A percentile compares a stretch with the other conserved stretches of the same genome.
Evolutionary conservation across 2,888 invertebrate species (phyloP).

Genomic region (Ligdia adustata): DNA sequence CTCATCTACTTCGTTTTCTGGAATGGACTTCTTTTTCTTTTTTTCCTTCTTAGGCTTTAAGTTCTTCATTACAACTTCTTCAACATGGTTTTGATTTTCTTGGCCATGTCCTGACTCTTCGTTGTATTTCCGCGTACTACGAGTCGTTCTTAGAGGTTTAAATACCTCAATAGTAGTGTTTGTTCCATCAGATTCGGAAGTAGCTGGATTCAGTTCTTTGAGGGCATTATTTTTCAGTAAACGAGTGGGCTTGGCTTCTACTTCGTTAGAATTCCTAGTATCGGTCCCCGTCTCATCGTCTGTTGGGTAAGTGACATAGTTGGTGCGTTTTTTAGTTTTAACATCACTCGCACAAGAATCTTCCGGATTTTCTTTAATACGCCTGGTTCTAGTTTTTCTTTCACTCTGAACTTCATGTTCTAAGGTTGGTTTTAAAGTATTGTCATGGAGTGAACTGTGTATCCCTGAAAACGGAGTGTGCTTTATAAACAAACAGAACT

Average conservation of each 20-base stretch:
- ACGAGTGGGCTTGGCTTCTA: conserved; percentile 34
- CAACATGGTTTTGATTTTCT: conserved; percentile 30
- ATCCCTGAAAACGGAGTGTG: conserved; percentile 55
- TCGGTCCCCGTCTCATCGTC: conserved; percentile 46
- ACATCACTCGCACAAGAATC: conserved; percentile 32
- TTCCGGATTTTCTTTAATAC: conserved; percentile 51
- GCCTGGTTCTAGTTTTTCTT: conserved; percentile 59
- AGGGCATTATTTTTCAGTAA: conserved; percentile 50
- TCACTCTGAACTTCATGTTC: conserved; percentile 47
- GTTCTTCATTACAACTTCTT: conserved; percentile 28
- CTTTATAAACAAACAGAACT: not conserved
- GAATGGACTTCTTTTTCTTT: conserved; percentile 36
- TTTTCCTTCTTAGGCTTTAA: conserved; percentile 46
- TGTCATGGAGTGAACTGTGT: conserved; percentile 53
- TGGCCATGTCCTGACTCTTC: conserved; percentile 34
- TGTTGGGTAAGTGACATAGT: conserved; percentile 67
- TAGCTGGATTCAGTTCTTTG: conserved; percentile 50
- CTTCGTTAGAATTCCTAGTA: conserved; percentile 27
- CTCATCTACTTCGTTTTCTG: conserved; percentile 28
- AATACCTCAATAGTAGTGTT: conserved; percentile 33
- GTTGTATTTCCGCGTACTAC: conserved; percentile 48
- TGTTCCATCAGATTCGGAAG: conserved; percentile 27
- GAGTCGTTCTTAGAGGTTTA: conserved; percentile 46
- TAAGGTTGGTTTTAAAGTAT: conserved; percentile 26
- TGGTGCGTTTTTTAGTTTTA: conserved; percentile 55